Conservation (phyloP, 2,888 invertebrate species). For the Exephanes ischioxanthus region DNA sequence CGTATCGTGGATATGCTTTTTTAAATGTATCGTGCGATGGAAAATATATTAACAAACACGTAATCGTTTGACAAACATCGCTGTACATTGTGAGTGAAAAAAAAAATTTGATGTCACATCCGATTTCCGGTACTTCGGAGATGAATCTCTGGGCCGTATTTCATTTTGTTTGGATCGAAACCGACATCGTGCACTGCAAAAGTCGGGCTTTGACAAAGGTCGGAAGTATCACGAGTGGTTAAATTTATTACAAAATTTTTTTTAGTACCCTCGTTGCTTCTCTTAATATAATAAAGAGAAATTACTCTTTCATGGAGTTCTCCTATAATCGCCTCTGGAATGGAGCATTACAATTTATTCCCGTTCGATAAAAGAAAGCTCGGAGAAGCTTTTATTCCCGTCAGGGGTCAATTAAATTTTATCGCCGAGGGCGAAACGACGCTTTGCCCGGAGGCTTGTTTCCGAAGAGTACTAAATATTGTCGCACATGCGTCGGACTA, state of each 20-base stretch:
- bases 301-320: neutral
- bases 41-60: neutral
- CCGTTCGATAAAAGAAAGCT: conserved; percentile 56
- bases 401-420: conserved; percentile 44
- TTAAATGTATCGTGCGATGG: neutral
- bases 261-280: neutral
- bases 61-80: neutral
- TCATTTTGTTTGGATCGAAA: neutral
- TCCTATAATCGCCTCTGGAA: conserved; percentile 42
- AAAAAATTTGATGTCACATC: no score
- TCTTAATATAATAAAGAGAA: conserved; percentile 15
- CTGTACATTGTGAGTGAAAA: no score
- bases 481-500: conserved; percentile 11
- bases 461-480: conserved; percentile 2
- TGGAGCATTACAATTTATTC: conserved; percentile 44
- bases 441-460: conserved; percentile 7
- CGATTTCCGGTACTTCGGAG: no score
- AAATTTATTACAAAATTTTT: neutral
- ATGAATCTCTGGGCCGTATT: neutral
- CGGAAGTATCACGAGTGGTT: neutral
- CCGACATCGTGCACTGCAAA: neutral
- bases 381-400: conserved; percentile 51
- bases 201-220: neutral
- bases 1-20: neutral
- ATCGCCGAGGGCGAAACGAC: conserved; percentile 40